These are phyloP conservation scores for Mionectes macconnelli DNA, from an alignment of 2,113 vertebrate species.

Conservation along the genomic window DNA sequence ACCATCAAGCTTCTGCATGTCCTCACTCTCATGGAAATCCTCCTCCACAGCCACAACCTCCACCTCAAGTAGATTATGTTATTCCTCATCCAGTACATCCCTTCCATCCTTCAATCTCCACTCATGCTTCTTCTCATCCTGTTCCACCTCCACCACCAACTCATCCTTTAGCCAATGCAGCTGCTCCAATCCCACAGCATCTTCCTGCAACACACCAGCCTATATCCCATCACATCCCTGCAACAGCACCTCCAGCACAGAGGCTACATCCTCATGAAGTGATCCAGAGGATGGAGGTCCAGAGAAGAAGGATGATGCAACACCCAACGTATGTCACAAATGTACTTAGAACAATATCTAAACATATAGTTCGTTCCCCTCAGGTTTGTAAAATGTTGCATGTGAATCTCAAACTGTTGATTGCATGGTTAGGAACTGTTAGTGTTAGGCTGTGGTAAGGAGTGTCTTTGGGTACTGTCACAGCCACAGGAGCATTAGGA, in stretches of 20 bases:
- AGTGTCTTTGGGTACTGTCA: background rate
- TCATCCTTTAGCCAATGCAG: slow-evolving; percentile 84
- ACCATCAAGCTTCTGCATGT: slow-evolving; percentile 91
- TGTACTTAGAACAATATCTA: slow-evolving; percentile 57
- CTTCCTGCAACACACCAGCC: slow-evolving; percentile 89
- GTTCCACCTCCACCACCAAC: slow-evolving; percentile 85
- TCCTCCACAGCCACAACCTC: slow-evolving; percentile 87
- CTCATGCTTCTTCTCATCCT: slow-evolving; percentile 86
- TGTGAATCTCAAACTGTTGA: slow-evolving; percentile 13
- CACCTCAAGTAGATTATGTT: slow-evolving; percentile 91
- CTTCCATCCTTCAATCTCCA: slow-evolving; percentile 88
- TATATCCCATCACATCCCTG: slow-evolving; percentile 88
- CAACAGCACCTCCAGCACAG: slow-evolving; percentile 87
- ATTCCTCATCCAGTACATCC: slow-evolving; percentile 93
- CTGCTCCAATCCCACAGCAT: slow-evolving; percentile 87
- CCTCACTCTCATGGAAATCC: slow-evolving; percentile 94
- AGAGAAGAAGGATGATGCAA: slow-evolving; percentile 95
- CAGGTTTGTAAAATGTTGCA: slow-evolving; percentile 52
- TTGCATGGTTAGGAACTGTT: slow-evolving; percentile 25
- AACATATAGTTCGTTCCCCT: slow-evolving; percentile 45
- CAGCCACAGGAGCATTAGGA: fast-evolving
- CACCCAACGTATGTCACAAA: slow-evolving; percentile 90
- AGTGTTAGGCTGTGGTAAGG: slow-evolving; percentile 8
- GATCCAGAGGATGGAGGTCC: slow-evolving; percentile 96
- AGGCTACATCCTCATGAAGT: slow-evolving; percentile 94